Percentiles rank a stretch among this genome's conserved stretches.
These are phyloP conservation scores for Druceiella hillmani DNA, from an alignment of 2,888 invertebrate genomes.

Conservation along the genomic window DNA sequence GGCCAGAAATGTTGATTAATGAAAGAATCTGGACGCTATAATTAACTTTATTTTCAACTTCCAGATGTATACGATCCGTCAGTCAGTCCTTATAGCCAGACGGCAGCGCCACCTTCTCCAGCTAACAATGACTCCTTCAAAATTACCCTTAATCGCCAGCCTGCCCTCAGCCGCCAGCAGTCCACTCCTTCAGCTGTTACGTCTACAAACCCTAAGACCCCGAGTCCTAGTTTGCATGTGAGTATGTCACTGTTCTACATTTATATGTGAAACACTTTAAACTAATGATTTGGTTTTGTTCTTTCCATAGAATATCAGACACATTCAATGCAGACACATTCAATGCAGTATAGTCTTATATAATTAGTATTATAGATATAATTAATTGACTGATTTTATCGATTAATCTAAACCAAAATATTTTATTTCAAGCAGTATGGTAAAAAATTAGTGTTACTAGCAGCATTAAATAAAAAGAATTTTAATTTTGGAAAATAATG, in stretches of 20 bases:
- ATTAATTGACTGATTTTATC: no score
- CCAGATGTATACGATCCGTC: slow-evolving; percentile 17
- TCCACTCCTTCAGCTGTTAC: slow-evolving; percentile 51
- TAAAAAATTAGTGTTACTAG: no score
- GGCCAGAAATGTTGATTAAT: no score
- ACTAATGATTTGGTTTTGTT: neutral
- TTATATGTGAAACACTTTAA: neutral
- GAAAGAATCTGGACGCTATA: no score
- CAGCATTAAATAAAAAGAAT: no score
- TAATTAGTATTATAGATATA: no score
- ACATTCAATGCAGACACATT: no score
- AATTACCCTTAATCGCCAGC: slow-evolving; percentile 55
- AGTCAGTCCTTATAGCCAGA: slow-evolving; percentile 27
- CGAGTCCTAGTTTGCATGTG: slow-evolving; percentile 68
- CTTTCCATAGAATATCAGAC: slow-evolving; percentile 8
- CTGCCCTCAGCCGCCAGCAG: slow-evolving; percentile 25
- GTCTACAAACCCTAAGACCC: slow-evolving; percentile 81
- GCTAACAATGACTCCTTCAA: slow-evolving; percentile 53
- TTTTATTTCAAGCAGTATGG: no score
- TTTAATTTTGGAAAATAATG: no score
- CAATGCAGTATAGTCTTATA: no score
- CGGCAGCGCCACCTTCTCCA: slow-evolving; percentile 25
- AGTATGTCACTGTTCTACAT: slow-evolving; percentile 22
- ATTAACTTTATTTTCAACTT: neutral
- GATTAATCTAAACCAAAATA: no score